A percentile compares a stretch with the other conserved stretches of the same genome.
Evolutionary conservation across 2,888 invertebrate species (phyloP).

Genomic region (Pristionchus maxplancki): DNA sequence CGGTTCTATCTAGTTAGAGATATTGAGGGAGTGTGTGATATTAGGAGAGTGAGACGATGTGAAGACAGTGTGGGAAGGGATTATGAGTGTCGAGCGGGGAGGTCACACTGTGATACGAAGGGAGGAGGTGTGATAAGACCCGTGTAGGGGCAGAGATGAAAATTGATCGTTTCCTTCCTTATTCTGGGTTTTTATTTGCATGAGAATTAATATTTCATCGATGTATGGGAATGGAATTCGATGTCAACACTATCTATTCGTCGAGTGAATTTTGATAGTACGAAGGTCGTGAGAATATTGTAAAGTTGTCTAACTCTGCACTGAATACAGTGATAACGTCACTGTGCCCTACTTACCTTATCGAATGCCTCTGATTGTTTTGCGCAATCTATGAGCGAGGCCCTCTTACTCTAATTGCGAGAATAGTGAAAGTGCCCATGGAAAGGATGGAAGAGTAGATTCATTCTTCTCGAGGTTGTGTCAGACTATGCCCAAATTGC

Average conservation of each 20-base stretch:
- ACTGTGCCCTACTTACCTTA: neutral
- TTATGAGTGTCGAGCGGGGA: neutral
- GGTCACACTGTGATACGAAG: constrained; percentile 3
- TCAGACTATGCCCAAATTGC: neutral
- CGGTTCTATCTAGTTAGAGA: neutral
- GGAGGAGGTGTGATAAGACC: constrained; percentile 14
- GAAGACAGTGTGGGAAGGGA: neutral
- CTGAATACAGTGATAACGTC: no score
- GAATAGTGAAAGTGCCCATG: constrained; percentile 25
- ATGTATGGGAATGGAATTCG: no score
- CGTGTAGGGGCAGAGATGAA: neutral
- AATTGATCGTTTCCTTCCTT: neutral
- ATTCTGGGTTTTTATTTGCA: neutral
- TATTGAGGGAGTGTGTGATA: neutral
- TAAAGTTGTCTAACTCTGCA: no score
- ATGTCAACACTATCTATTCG: no score
- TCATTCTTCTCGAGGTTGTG: neutral
- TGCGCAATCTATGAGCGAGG: neutral
- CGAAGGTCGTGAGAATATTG: no score
- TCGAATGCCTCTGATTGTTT: neutral
- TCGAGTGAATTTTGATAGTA: no score
- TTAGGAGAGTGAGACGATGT: neutral
- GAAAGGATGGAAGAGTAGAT: neutral
- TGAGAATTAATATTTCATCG: no score
- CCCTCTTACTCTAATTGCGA: constrained; percentile 15